These are phyloP conservation scores for Drosophila lacertosa DNA, from an alignment of 1,140 invertebrate genomes.

Conservation along the genomic window DNA sequence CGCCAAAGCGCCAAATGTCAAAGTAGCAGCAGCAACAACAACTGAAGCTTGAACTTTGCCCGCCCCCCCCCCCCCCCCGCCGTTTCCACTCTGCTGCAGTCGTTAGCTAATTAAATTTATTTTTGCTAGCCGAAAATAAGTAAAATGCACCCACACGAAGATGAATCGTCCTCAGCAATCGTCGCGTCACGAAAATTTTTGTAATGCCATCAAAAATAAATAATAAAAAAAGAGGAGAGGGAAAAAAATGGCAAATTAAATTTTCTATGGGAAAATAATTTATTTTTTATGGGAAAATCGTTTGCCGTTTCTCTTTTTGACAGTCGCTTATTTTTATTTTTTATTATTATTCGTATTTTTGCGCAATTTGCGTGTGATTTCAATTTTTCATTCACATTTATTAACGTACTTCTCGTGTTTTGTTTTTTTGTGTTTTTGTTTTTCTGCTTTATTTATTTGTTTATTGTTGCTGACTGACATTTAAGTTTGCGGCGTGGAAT, in stretches of 20 bases:
- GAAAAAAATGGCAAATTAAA: conserved; percentile 20
- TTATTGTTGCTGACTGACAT: conserved; percentile 49
- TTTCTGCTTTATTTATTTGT: conserved; percentile 21
- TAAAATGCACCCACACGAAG: conserved; percentile 46
- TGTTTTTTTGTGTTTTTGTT: neutral
- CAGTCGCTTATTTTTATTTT: conserved; percentile 46
- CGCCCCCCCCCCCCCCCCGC: neutral
- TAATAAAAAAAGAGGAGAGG: conserved; percentile 6
- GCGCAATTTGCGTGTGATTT: conserved; percentile 51
- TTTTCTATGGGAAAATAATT: conserved; percentile 63
- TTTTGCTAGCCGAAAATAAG: conserved; percentile 36
- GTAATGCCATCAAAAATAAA: conserved; percentile 36
- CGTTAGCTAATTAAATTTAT: conserved; percentile 76
- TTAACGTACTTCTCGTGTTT: conserved; percentile 17
- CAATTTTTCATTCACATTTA: conserved; percentile 28
- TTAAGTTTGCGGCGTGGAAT: conserved; percentile 53
- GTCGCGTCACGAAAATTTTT: conserved; percentile 52
- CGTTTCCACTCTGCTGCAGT: conserved; percentile 16
- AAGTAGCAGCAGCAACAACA: conserved; percentile 40
- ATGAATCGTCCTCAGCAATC: conserved; percentile 52
- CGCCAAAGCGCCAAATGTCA: conserved; percentile 73
- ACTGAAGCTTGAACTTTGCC: conserved; percentile 37
- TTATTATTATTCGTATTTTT: conserved; percentile 32
- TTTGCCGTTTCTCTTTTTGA: conserved; percentile 46
- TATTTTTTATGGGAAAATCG: conserved; percentile 58